phyloP scores from a whole-genome alignment of 1,140 invertebrate species.

The Eciton burchellii region DNA sequence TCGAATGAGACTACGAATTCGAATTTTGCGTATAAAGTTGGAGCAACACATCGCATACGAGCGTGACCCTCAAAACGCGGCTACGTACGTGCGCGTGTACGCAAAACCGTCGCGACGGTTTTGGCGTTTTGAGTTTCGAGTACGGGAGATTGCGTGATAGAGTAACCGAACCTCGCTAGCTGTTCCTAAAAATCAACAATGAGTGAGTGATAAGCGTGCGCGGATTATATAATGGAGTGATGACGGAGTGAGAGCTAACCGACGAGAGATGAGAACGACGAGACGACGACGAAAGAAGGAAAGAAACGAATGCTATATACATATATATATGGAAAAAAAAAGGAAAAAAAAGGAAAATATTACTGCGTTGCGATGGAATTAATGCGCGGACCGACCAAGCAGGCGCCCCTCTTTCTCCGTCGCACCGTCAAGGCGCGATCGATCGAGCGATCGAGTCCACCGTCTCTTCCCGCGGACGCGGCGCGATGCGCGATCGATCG shows the following conservation, averaged over 20 bases:
- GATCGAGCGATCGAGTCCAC: slow-evolving; percentile 4
- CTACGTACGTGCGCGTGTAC: slow-evolving; percentile 84
- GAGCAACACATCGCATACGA: slow-evolving; percentile 59
- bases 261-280: slow-evolving; percentile 27
- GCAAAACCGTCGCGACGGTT: slow-evolving; percentile 73
- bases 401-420: slow-evolving; percentile 34
- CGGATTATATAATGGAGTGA: slow-evolving; percentile 79
- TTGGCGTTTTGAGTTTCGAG: slow-evolving; percentile 82
- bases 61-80: slow-evolving; percentile 71
- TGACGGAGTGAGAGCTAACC: too few species aligned
- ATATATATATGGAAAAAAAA: slow-evolving; percentile 53
- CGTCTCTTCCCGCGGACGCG: neutral
- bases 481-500: neutral
- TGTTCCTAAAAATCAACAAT: slow-evolving; percentile 85
- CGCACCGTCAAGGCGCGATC: neutral
- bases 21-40: slow-evolving; percentile 54
- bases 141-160: slow-evolving; percentile 85
- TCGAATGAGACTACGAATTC: slow-evolving; percentile 12
- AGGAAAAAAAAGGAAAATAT: slow-evolving; percentile 64
- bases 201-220: slow-evolving; percentile 84
- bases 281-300: too few species aligned
- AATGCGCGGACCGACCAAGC: slow-evolving; percentile 29
- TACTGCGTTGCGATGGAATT: slow-evolving; percentile 74
- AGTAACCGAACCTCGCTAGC: slow-evolving; percentile 85
- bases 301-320: slow-evolving; percentile 59